Base-by-base conservation (phyloP, 2,113 vertebrate genomes). In the Todiramphus saurophagus region DNA sequence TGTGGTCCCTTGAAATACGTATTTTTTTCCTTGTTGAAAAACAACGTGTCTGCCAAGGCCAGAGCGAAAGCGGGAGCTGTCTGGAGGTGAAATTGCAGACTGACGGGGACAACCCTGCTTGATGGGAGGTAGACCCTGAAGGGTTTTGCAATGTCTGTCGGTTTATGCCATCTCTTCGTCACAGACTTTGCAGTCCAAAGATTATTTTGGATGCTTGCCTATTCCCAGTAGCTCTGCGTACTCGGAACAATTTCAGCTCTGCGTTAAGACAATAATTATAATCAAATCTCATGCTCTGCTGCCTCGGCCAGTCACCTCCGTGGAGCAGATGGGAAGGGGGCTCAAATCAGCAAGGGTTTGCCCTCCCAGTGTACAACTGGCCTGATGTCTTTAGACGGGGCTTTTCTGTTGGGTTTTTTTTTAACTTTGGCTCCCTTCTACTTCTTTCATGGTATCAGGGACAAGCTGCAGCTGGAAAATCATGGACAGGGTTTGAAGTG, bases 121-220 rank as follows among this genome's bases (percentile, higher is more conserved):
- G 0, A 56, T 37, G 72, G 67, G 82, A 85, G 76, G 85, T 10
- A 23, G 74, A 3, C 50, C 77, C 69, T 4, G 1, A 85, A 94
- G 78, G 89, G 78, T 51, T 96, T 85, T 67, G 82, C 2, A 16
- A 67, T 72, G 93, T 91, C 93, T 96, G 58, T 73, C 10, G 0
- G 75, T 86, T 96, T 85, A 6, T 92, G 92, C 87, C 85, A 35
- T 94, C 80, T 87, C 94, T 77, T 94, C 18, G 3, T 94, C 87
- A 48, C 63, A 27, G 95, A 78, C 79, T 94, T 93, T 83, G 85
- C 82, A 77, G 85, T 80, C 95, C 93, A 94, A 69, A 96, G 92
- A 90, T 97, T 80, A n/a, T 95, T 93, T 97, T 97, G 96, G 96
- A 95, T 68, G 94, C 51, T 46, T 96, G 95, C 96, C 95, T 95